Conservation (phyloP, 2,797 vertebrate genomes). For the Peromyscus eremicus region DNA sequence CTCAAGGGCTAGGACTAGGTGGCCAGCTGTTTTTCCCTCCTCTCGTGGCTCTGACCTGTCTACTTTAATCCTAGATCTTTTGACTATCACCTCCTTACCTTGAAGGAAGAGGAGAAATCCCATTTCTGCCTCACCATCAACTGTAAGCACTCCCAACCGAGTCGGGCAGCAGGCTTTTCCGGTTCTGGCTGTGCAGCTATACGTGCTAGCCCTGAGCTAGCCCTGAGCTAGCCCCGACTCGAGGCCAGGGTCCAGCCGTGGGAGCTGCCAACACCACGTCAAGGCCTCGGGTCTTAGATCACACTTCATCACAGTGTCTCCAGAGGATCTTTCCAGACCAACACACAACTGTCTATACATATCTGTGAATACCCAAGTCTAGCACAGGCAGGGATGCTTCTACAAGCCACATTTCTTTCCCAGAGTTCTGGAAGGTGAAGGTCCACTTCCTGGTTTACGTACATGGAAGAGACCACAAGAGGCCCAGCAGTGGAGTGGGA, state of each 20-base stretch:
- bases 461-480: accelerated
- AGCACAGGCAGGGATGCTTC: accelerated
- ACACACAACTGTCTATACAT: background rate
- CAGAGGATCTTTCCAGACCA: background rate
- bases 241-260: background rate
- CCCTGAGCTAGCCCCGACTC: accelerated
- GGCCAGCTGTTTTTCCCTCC: background rate
- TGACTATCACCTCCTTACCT: background rate
- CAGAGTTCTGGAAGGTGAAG: background rate
- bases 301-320: accelerated
- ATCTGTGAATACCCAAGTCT: background rate
- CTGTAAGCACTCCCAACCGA: background rate
- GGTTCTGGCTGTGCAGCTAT: background rate
- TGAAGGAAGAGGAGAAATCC: background rate
- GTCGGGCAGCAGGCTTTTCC: background rate
- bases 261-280: background rate
- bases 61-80: background rate
- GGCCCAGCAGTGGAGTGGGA: background rate
- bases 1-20: background rate
- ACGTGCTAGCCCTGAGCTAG: too few species aligned
- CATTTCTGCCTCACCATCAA: accelerated
- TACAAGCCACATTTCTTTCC: background rate
- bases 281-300: background rate
- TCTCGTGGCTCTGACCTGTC: background rate
- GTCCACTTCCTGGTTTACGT: background rate